Base-by-base conservation (phyloP, 2,888 invertebrate genomes). In the Stictocephala bisonia region DNA sequence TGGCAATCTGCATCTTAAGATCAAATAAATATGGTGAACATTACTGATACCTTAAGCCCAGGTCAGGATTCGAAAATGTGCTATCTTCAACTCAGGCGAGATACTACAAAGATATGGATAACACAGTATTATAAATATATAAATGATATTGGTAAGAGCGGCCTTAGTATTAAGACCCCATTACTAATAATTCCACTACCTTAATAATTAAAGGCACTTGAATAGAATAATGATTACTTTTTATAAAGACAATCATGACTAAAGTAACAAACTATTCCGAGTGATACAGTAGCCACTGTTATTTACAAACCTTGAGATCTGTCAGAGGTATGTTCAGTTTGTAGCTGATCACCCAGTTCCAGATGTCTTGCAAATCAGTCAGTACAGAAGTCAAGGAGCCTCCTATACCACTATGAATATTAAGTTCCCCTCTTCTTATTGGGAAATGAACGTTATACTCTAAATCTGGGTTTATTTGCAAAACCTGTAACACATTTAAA, bases 381-480 rank as follows among this genome's bases (percentile, higher is more conserved):
- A 97, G 83, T 3, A 96, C 91, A 0, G 95, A 89, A 7, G 92
- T 90, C 70, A 96, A 85, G 0, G 96, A 95, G 0, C 97, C 97
- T 0, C 96, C 96, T 20, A 94, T 88, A 69, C 91, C 91, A 0
- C 87, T 82, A 83, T 97, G 96, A 2, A 96, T 83, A 85, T 97
- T 95, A 15, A 97, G 88, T 80, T 94, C 94, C 0, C 97, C 97
- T 79, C 95, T 86, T 81, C 89, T 88, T 80, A 95, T 92, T 0
- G 97, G 97, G 84, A 96, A 97, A 83, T 96, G 95, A 72, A 97
- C 86, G 82, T 95, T 95, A 81, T 92, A 97, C 51, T 90, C 88
- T 69, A 90, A 87, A 48, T 87, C 87, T 15, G 89, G 91, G 83
- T 90, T 88, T 27, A 93, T 84, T 75, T 89, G 88, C 13, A 94